These are phyloP conservation scores for Cremastinae sp. DNA, from an alignment of 2,888 invertebrate genomes.

Conservation along the genomic window DNA sequence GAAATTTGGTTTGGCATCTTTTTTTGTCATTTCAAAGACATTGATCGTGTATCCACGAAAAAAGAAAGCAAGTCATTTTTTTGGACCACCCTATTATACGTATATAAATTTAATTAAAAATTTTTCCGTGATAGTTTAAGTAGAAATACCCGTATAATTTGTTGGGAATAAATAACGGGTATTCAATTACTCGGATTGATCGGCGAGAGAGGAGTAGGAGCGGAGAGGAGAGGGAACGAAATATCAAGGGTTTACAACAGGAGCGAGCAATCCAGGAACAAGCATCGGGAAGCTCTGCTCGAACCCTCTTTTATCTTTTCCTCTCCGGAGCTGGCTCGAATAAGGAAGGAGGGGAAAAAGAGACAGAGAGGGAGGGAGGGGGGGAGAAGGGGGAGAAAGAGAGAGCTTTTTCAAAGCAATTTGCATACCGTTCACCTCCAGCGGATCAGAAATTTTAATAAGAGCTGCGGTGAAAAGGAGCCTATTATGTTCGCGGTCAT, in stretches of 20 bases:
- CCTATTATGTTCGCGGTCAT: slow-evolving; percentile 67
- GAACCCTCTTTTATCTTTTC: slow-evolving; percentile 37
- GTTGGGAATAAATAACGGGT: slow-evolving; percentile 49
- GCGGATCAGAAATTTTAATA: slow-evolving; percentile 82
- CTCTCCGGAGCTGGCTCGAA: slow-evolving; percentile 5
- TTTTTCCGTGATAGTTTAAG: not conserved
- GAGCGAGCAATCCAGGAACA: slow-evolving; percentile 1
- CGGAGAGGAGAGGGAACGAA: not conserved
- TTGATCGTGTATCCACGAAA: too few relatives aligned
- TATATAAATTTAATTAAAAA: too few relatives aligned
- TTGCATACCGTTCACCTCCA: slow-evolving; percentile 81
- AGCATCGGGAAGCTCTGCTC: slow-evolving; percentile 16
- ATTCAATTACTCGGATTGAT: slow-evolving; percentile 58
- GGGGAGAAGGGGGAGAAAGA: slow-evolving; percentile 12
- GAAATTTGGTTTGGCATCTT: too few relatives aligned
- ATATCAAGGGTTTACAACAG: slow-evolving; percentile 5
- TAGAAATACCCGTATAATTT: slow-evolving; percentile 35
- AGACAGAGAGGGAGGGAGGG: slow-evolving; percentile 33
- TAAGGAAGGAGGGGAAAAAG: slow-evolving; percentile 11
- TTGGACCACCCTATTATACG: too few relatives aligned
- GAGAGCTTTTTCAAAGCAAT: slow-evolving; percentile 75
- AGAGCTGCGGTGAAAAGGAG: slow-evolving; percentile 75
- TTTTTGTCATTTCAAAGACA: too few relatives aligned
- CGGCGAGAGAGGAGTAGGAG: not conserved
- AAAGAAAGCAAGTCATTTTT: too few relatives aligned